These are phyloP conservation scores for Zygaena filipendulae DNA, from an alignment of 2,888 invertebrate species.

Conservation along the genomic window DNA sequence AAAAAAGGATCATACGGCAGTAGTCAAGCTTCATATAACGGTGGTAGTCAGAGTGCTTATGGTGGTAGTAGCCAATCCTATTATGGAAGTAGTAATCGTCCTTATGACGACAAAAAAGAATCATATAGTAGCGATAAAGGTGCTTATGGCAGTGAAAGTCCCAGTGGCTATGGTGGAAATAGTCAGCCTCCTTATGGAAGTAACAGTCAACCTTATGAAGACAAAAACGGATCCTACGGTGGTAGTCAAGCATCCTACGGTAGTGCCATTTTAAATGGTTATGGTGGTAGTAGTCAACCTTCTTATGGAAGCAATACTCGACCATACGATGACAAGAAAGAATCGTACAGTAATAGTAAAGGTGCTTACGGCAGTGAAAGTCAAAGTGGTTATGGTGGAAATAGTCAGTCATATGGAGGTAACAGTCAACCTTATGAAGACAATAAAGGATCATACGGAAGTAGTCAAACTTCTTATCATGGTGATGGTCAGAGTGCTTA, in stretches of 20 bases:
- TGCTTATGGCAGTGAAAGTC: conserved; percentile 13
- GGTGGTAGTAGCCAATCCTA: conserved; percentile 11
- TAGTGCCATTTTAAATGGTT: conserved; percentile 8
- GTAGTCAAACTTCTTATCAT: conserved; percentile 6
- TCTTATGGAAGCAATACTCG: conserved; percentile 12
- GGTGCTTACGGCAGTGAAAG: conserved; percentile 16
- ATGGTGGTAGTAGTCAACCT: conserved; percentile 2
- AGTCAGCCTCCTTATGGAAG: conserved; percentile 11
- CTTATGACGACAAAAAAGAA: conserved; percentile 9
- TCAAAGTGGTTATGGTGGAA: neutral
- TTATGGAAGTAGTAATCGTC: conserved; percentile 5
- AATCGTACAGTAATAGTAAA: conserved; percentile 14
- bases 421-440: conserved; percentile 10
- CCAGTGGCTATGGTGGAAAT: conserved; percentile 19
- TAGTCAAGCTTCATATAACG: conserved; percentile 5
- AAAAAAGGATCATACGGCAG: conserved; percentile 12
- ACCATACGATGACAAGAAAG: conserved; percentile 12
- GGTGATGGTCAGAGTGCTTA: conserved; percentile 10
- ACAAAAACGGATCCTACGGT: conserved; percentile 10
- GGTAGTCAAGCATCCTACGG: conserved; percentile 15
- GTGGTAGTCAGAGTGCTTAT: conserved; percentile 11
- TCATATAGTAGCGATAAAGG: conserved; percentile 14
- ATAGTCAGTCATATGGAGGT: neutral
- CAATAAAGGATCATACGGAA: conserved; percentile 12
- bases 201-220: conserved; percentile 9